Conservation (phyloP, 2,888 invertebrate genomes). For the Lysandra coridon region DNA sequence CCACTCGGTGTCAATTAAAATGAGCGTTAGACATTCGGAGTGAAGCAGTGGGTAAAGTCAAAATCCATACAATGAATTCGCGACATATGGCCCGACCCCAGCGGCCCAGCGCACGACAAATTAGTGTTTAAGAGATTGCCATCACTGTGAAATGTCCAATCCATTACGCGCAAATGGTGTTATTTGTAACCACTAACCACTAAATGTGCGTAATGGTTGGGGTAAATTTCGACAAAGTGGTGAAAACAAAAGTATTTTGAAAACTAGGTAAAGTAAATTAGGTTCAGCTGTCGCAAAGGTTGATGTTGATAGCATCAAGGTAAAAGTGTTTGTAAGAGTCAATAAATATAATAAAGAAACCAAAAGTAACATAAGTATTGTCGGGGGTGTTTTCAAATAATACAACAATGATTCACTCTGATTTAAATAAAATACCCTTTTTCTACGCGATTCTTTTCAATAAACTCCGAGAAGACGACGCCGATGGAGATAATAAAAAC, state of each 20-base stretch:
- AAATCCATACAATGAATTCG: conserved; percentile 43
- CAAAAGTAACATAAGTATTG: conserved; percentile 1
- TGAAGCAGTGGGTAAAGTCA: conserved; percentile 33
- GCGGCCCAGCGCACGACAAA: conserved; percentile 54
- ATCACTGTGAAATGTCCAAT: conserved; percentile 66
- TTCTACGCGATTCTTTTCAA: conserved; percentile 19
- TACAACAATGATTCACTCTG: not conserved
- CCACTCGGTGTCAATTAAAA: conserved; percentile 53
- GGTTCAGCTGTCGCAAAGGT: not conserved
- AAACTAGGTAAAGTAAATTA: not conserved
- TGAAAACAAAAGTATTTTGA: not conserved
- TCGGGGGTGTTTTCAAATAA: not conserved
- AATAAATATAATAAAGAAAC: not conserved
- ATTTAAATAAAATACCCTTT: conserved; percentile 20
- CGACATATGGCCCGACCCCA: conserved; percentile 68
- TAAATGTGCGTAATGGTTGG: conserved; percentile 24
- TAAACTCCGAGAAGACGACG: conserved; percentile 11
- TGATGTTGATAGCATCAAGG: not conserved
- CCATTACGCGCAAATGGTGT: conserved; percentile 75
- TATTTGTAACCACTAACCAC: conserved; percentile 49
- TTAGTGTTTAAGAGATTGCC: conserved; percentile 74
- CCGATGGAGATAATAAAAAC: conserved; percentile 38
- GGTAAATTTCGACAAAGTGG: not conserved
- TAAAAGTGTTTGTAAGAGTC: not conserved
- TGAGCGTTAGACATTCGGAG: conserved; percentile 46